phyloP scores from a whole-genome alignment of 2,888 invertebrate species.

The Drosophila neutralis region DNA sequence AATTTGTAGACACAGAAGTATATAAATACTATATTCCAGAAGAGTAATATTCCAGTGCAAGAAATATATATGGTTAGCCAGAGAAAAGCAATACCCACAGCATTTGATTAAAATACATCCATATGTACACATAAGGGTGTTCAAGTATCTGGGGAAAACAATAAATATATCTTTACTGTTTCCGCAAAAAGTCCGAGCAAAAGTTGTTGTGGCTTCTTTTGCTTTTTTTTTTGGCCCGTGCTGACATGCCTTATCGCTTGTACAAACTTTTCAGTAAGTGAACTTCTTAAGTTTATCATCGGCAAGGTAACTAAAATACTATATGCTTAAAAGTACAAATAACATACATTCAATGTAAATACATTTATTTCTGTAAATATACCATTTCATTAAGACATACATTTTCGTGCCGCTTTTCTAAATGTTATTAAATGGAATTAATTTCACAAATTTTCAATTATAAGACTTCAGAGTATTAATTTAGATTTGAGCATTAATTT shows the following conservation, averaged over 20 bases:
- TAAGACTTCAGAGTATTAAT: background rate
- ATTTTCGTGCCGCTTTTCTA: background rate
- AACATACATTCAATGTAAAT: background rate
- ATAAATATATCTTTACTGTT: background rate
- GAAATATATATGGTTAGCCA: background rate
- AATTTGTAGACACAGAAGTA: background rate
- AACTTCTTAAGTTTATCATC: conserved; percentile 1
- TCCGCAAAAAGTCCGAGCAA: background rate
- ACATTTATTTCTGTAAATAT: background rate
- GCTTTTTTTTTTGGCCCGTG: background rate
- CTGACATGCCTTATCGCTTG: background rate
- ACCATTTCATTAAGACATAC: background rate
- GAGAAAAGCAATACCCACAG: background rate
- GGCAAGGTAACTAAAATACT: background rate
- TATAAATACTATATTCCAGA: background rate
- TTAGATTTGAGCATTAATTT: background rate
- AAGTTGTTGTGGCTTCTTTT: background rate
- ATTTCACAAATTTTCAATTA: background rate
- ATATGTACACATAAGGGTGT: background rate
- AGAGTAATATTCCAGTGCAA: background rate
- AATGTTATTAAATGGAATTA: background rate
- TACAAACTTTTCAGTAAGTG: background rate
- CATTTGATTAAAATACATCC: background rate
- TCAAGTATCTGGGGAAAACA: background rate
- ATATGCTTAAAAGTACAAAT: background rate